A percentile compares a stretch with the other conserved stretches of the same genome.
phyloP scores from a whole-genome alignment of 2,888 invertebrate genomes.

The Melieria omissa region DNA sequence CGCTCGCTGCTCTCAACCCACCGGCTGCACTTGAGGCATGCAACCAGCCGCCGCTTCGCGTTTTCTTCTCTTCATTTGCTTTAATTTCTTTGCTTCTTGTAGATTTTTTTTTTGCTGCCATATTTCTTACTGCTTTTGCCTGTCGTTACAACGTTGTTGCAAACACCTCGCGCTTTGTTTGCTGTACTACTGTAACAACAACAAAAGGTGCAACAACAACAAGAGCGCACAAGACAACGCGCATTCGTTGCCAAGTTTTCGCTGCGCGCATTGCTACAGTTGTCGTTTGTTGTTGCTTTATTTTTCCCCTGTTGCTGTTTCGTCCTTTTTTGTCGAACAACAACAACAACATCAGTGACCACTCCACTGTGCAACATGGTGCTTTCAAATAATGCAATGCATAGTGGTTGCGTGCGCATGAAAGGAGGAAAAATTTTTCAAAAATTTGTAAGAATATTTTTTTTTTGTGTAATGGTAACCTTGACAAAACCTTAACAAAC shows the following conservation, averaged over 20 bases:
- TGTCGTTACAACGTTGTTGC: not conserved
- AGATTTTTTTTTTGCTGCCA: not conserved
- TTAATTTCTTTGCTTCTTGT: not conserved
- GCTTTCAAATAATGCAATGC: too few species aligned
- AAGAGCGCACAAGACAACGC: not conserved
- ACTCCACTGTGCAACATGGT: not conserved
- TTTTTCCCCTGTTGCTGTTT: slow-evolving; percentile 2
- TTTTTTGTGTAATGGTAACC: too few species aligned
- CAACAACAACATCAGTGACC: not conserved
- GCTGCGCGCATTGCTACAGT: not conserved
- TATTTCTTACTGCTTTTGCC: not conserved
- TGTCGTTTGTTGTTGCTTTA: not conserved
- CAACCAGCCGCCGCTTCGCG: not conserved
- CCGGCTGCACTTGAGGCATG: slow-evolving; percentile 25
- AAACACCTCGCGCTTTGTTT: slow-evolving; percentile 1
- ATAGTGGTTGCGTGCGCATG: not conserved
- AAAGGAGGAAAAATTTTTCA: not conserved
- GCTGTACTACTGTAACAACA: not conserved
- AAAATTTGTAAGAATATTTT: too few species aligned
- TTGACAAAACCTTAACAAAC: too few species aligned
- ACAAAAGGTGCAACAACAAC: slow-evolving; percentile 5
- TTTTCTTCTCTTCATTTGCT: slow-evolving; percentile 13
- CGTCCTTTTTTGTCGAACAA: not conserved
- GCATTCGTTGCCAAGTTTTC: slow-evolving; percentile 4
- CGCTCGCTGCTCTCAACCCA: slow-evolving; percentile 20